phyloP scores from a whole-genome alignment of 2,113 vertebrate species.

The Hassar affinis region DNA sequence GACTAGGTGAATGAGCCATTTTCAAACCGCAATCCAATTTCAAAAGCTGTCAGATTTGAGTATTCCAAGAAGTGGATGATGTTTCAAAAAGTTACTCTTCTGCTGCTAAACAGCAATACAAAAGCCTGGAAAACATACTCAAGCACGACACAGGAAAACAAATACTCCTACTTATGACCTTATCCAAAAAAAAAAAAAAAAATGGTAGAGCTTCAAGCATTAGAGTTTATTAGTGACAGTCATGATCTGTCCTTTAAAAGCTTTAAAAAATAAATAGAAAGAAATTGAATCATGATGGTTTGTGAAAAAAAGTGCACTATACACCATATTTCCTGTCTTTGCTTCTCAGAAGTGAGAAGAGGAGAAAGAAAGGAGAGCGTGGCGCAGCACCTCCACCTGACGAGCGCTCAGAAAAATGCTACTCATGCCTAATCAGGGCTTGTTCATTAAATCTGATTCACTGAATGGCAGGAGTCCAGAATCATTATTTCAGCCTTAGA shows the following conservation, averaged over 20 bases:
- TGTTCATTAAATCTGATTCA: constrained; percentile 53
- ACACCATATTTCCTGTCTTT: constrained; percentile 20
- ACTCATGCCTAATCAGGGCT: constrained; percentile 61
- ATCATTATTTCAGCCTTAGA: constrained; percentile 58
- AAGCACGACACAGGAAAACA: constrained; percentile 14
- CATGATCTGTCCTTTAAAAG: constrained; percentile 21
- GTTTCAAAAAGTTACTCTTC: background rate
- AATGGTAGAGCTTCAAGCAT: background rate
- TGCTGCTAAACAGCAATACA: background rate
- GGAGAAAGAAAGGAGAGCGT: background rate
- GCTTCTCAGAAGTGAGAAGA: background rate
- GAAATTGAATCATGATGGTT: background rate
- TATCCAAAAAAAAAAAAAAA: background rate
- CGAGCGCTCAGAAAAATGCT: background rate
- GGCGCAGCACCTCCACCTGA: background rate
- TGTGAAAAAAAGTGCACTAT: background rate
- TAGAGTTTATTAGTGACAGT: background rate
- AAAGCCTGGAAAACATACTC: constrained; percentile 18
- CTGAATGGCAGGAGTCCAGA: constrained; percentile 63
- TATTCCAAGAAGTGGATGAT: background rate
- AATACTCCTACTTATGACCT: constrained; percentile 23
- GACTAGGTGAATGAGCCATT: background rate
- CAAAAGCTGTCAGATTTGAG: constrained; percentile 12
- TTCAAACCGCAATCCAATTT: background rate
- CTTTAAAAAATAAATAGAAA: constrained; percentile 16